Percentiles rank a stretch among this genome's conserved stretches.
Conservation (phyloP, 2,113 vertebrate genomes). For the Perccottus glenii region DNA sequence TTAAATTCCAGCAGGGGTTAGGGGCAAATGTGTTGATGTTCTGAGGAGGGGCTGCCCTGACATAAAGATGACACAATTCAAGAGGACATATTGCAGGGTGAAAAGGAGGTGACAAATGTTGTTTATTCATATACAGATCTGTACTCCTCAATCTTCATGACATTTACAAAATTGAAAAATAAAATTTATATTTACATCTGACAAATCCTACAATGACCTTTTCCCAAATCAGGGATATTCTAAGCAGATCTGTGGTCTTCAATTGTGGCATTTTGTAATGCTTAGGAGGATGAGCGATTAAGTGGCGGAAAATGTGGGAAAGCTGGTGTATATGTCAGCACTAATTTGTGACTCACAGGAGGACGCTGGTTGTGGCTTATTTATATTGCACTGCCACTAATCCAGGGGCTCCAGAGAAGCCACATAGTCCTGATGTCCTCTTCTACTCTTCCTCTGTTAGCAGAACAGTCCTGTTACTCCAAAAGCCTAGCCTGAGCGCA, state of each 20-base stretch:
- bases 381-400: slow-evolving; percentile 65
- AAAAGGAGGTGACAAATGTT: slow-evolving; percentile 70
- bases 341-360: slow-evolving; percentile 62
- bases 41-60: slow-evolving; percentile 70
- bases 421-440: slow-evolving; percentile 51
- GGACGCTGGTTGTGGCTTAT: slow-evolving; percentile 65
- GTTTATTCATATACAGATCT: slow-evolving; percentile 67
- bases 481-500: neutral
- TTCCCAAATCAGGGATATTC: slow-evolving; percentile 66
- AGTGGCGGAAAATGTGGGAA: slow-evolving; percentile 50
- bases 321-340: slow-evolving; percentile 48
- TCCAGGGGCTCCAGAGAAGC: slow-evolving; percentile 66
- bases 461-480: slow-evolving; percentile 31
- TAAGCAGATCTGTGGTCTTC: slow-evolving; percentile 49
- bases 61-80: slow-evolving; percentile 79
- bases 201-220: slow-evolving; percentile 76
- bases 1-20: slow-evolving; percentile 80
- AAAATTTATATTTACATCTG: slow-evolving; percentile 64
- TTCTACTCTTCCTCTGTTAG: slow-evolving; percentile 41
- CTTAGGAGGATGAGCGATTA: slow-evolving; percentile 57
- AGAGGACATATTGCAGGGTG: slow-evolving; percentile 67
- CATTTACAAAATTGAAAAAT: slow-evolving; percentile 67
- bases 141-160: slow-evolving; percentile 74
- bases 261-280: slow-evolving; percentile 46
- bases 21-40: slow-evolving; percentile 64